These are phyloP conservation scores for Cardinalis cardinalis DNA, from an alignment of 2,113 vertebrate genomes.

Conservation along the genomic window DNA sequence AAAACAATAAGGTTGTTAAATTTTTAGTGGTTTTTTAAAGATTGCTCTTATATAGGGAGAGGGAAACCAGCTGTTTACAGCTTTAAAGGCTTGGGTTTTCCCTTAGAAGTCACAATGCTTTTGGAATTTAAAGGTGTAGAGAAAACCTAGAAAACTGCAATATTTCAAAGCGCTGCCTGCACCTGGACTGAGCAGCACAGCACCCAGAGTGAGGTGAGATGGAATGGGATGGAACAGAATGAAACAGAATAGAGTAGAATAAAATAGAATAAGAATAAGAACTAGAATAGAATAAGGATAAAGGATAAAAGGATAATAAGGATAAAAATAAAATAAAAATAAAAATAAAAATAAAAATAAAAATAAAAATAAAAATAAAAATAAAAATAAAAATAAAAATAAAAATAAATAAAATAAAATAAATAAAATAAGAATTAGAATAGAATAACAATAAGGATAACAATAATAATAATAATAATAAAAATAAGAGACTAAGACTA, in stretches of 20 bases:
- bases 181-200: not conserved
- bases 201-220: not conserved
- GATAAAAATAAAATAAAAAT: no score
- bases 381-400: no score
- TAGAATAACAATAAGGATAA: not conserved
- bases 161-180: rapidly evolving
- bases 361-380: no score
- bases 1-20: constrained; percentile 8
- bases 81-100: not conserved
- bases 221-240: not conserved
- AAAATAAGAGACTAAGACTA: not conserved
- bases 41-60: constrained; percentile 18
- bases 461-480: not conserved
- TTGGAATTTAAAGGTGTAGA: constrained; percentile 29
- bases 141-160: not conserved
- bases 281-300: not conserved
- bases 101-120: not conserved
- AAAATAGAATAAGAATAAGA: no score
- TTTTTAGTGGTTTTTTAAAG: constrained; percentile 26
- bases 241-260: not conserved
- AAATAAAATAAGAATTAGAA: no score
- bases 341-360: no score
- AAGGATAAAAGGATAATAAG: no score
- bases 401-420: no score
- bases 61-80: constrained; percentile 54